Evolutionary conservation across 2,888 invertebrate species (phyloP).

Genomic region (Nymphalis urticae): DNA sequence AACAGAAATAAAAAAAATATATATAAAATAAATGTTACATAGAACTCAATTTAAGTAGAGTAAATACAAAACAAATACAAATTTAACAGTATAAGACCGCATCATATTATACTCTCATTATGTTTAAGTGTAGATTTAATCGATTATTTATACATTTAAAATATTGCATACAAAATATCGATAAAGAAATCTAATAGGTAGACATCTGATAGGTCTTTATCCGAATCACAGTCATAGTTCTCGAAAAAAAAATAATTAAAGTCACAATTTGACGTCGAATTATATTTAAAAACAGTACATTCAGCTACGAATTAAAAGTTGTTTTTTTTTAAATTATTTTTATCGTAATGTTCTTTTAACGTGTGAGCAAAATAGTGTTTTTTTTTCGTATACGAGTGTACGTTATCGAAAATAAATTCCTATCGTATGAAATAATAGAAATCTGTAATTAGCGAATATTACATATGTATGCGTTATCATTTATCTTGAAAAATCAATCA

Average conservation of each 20-base stretch:
- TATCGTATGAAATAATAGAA: slow-evolving; percentile 27
- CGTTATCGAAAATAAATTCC: slow-evolving; percentile 16
- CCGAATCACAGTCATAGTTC: background rate
- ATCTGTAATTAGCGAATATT: slow-evolving; percentile 30
- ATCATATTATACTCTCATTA: too few relatives aligned
- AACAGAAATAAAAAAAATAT: too few relatives aligned
- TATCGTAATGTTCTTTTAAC: background rate
- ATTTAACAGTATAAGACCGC: too few relatives aligned
- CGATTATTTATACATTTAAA: too few relatives aligned
- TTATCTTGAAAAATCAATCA: slow-evolving; percentile 28
- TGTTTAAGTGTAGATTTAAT: too few relatives aligned
- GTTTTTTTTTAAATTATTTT: background rate
- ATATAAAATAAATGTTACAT: too few relatives aligned
- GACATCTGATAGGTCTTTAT: background rate
- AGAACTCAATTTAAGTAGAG: too few relatives aligned
- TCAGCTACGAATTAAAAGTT: background rate
- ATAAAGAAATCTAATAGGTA: background rate
- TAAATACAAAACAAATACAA: too few relatives aligned
- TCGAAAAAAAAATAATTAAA: background rate
- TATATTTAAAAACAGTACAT: background rate
- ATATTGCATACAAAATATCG: too few relatives aligned
- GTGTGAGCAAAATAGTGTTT: background rate
- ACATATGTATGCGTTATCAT: slow-evolving; percentile 24
- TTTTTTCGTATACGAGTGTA: background rate
- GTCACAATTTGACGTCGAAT: background rate